Evolutionary conservation across 2,888 invertebrate species (phyloP).

Genomic region (Cepaea hortensis): DNA sequence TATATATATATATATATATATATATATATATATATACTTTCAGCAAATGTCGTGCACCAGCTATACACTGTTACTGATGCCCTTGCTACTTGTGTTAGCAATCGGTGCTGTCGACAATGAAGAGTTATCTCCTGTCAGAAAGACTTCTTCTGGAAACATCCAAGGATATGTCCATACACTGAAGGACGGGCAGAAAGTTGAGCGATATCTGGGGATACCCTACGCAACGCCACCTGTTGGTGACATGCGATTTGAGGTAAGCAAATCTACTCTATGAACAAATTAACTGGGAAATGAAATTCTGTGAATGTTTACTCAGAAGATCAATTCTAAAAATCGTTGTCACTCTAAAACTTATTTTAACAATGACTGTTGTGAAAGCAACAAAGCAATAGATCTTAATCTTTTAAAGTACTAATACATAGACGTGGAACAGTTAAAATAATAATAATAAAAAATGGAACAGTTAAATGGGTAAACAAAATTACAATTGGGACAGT

Average conservation of each 20-base stretch:
- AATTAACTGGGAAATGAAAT: too few relatives aligned
- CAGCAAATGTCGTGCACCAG: neutral
- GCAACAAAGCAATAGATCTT: too few relatives aligned
- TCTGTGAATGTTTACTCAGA: too few relatives aligned
- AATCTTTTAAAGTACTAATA: too few relatives aligned
- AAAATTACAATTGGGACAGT: too few relatives aligned
- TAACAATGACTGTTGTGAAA: too few relatives aligned
- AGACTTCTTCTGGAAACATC: conserved; percentile 61
- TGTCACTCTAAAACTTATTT: too few relatives aligned
- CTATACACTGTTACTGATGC: neutral
- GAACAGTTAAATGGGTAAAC: too few relatives aligned
- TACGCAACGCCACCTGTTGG: conserved; percentile 65
- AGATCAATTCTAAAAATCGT: too few relatives aligned
- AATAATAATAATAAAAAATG: too few relatives aligned
- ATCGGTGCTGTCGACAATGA: neutral
- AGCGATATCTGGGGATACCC: conserved; percentile 63
- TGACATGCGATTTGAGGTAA: conserved; percentile 62
- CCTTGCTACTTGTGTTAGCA: neutral
- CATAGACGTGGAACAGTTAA: too few relatives aligned
- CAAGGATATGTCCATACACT: conserved; percentile 56
- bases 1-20: too few relatives aligned
- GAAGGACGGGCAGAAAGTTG: conserved; percentile 49
- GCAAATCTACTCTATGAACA: neutral
- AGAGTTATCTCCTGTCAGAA: conserved; percentile 42
- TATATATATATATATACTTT: neutral